Base-by-base conservation (phyloP, 2,113 vertebrate genomes). In the Haemorhous mexicanus region DNA sequence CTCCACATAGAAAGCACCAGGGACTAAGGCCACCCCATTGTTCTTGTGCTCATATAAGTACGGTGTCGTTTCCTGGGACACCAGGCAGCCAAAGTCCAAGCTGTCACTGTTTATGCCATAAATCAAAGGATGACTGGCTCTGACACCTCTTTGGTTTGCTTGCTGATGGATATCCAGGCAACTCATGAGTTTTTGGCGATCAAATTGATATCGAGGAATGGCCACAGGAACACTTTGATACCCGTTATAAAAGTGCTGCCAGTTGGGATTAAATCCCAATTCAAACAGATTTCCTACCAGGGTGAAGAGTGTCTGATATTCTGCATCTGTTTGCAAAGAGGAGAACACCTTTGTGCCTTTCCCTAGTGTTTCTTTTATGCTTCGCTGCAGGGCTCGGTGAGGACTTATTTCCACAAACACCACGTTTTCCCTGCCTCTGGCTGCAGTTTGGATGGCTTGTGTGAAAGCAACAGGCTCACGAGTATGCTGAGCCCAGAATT, bases 341-440 rank as follows among this genome's bases (percentile, higher is more conserved):
- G 98, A 79, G 4, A 99, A 95, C 72, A 99, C 98, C 39, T 76
- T 91, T 9, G 96, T 74, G 41, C 93, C 92, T 66, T 96, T 87
- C 69, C 99, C 98, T 56, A 99, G 90, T 9, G 97, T 98, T 87
- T 99, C 99, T 32, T 82, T 94, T 62, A 99, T 98, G 96, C 97
- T 98, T 46, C 98, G 97, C 68, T 98, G 98, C 37, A 99, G 87
- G 78, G 95, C 97, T 80, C 92, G 96, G 30, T 98, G 98, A 84
- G 98, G 98, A 63, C 98, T 98, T 88, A 99, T 98, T 96, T 99
- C 99, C 61, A 99, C 97, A 97, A 99, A 99, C 21, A 98, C 96
- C 55, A 97, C 18, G 12, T 98, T 98, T 58, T 95, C 97, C 53
- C 53, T 96, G 26, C 93, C 96, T 81, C 69, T 95, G 49, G 92